A percentile compares a stretch with the other conserved stretches of the same genome.
Evolutionary conservation across 2,888 invertebrate genomes (phyloP).

Genomic region (Brenthis ino): DNA sequence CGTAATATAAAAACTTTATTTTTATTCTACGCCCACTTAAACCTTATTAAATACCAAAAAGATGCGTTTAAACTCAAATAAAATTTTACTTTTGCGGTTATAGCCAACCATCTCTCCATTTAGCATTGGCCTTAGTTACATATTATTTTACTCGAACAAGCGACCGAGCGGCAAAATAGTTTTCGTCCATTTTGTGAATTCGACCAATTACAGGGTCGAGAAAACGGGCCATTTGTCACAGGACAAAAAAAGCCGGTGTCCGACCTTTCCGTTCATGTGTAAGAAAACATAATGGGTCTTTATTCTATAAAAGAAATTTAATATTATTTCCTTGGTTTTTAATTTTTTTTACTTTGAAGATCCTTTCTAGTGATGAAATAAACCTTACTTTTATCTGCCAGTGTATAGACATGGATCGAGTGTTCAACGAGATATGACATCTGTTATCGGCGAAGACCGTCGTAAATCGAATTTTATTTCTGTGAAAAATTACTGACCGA

Average conservation of each 20-base stretch:
- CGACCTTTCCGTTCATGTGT: constrained; percentile 71
- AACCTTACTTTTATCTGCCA: not conserved
- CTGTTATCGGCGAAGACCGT: not conserved
- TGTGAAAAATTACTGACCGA: not conserved
- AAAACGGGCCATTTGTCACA: constrained; percentile 70
- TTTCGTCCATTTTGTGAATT: constrained; percentile 60
- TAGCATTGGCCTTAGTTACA: constrained; percentile 17
- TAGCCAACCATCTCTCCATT: constrained; percentile 14
- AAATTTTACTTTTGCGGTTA: not conserved
- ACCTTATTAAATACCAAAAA: too few species aligned
- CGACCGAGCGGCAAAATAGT: constrained; percentile 43
- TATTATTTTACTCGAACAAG: constrained; percentile 27
- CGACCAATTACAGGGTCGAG: constrained; percentile 65
- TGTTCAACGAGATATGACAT: not conserved
- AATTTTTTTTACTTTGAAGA: not conserved
- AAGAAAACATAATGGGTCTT: constrained; percentile 20
- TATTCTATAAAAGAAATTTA: constrained; percentile 12
- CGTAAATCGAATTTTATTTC: not conserved
- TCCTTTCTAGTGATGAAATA: not conserved
- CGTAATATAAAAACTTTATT: too few species aligned
- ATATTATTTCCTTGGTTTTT: constrained; percentile 8
- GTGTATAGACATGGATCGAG: not conserved
- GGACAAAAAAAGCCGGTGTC: constrained; percentile 59
- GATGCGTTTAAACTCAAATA: not conserved
- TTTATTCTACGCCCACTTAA: too few species aligned